Evolutionary conservation across 1,140 invertebrate genomes (phyloP).

Genomic region (Drosophila lowei): DNA sequence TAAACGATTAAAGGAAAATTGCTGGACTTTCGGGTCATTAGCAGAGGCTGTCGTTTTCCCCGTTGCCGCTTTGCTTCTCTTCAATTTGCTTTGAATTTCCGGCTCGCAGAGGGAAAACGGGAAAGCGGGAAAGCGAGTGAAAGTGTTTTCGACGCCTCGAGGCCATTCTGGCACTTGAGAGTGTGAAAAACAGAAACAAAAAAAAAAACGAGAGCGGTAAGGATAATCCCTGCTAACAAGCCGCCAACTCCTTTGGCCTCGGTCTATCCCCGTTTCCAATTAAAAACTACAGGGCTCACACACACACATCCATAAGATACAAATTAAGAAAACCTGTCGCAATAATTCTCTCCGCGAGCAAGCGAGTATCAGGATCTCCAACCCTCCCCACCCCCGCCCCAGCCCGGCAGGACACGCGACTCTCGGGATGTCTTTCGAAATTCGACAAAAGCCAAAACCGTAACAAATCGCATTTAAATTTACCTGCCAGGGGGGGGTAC

Average conservation of each 20-base stretch:
- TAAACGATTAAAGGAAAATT: constrained; percentile 48
- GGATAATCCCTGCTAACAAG: constrained; percentile 21
- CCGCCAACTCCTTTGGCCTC: neutral
- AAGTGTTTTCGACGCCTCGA: constrained; percentile 14
- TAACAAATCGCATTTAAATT: constrained; percentile 82
- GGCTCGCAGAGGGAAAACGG: neutral
- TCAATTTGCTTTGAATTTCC: constrained; percentile 11
- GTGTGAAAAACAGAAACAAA: constrained; percentile 1
- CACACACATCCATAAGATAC: constrained; percentile 34
- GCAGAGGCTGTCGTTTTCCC: constrained; percentile 6
- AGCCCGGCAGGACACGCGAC: constrained; percentile 27
- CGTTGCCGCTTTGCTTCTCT: constrained; percentile 41
- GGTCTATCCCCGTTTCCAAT: constrained; percentile 12
- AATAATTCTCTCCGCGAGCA: constrained; percentile 50
- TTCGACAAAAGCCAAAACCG: constrained; percentile 76
- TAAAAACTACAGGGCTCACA: constrained; percentile 26
- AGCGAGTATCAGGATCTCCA: constrained; percentile 25
- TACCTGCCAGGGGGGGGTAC: constrained; percentile 60
- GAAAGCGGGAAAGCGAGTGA: constrained; percentile 4
- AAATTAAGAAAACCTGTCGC: constrained; percentile 73
- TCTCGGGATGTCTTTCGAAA: constrained; percentile 50
- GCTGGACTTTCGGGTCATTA: constrained; percentile 46
- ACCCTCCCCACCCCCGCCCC: constrained; percentile 3
- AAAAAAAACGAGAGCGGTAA: neutral
- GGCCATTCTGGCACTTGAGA: constrained; percentile 8